A percentile compares a stretch with the other conserved stretches of the same genome.
Conservation (phyloP, 2,797 vertebrate genomes). For the Rousettus madagascariensis region DNA sequence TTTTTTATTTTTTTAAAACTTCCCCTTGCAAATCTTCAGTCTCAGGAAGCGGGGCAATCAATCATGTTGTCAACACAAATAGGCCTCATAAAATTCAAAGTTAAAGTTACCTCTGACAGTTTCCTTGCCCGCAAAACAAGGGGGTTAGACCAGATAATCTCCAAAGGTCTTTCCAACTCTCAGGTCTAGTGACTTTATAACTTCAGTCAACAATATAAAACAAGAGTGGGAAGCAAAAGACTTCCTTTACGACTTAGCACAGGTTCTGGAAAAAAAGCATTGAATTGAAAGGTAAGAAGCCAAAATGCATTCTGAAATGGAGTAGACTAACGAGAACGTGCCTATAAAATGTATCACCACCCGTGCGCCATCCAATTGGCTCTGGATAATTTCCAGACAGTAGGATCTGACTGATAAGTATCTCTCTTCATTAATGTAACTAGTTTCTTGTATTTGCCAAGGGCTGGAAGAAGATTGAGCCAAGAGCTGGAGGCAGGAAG, state of each 20-base stretch:
- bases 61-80: conserved; percentile 64
- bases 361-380: not conserved
- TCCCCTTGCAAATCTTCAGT: conserved; percentile 43
- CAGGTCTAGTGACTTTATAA: conserved; percentile 3
- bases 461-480: conserved; percentile 28
- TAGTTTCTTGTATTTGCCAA: conserved; percentile 48
- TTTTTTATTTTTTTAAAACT: not conserved
- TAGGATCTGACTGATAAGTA: conserved; percentile 48
- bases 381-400: conserved; percentile 28
- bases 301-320: not conserved
- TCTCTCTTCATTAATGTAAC: conserved; percentile 48
- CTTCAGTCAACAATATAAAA: conserved; percentile 57
- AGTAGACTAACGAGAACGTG: not conserved
- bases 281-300: conserved; percentile 17
- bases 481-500: conserved; percentile 12
- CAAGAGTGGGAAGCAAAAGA: not conserved
- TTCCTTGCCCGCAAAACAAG: conserved; percentile 18
- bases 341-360: conserved; percentile 24
- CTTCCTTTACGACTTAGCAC: not conserved
- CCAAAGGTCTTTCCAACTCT: conserved; percentile 2
- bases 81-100: conserved; percentile 65
- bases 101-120: conserved; percentile 54
- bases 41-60: not conserved
- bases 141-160: conserved; percentile 42
- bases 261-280: not conserved